Base-by-base conservation (phyloP, 2,113 vertebrate genomes). In the Neolamprologus fasciatus region DNA sequence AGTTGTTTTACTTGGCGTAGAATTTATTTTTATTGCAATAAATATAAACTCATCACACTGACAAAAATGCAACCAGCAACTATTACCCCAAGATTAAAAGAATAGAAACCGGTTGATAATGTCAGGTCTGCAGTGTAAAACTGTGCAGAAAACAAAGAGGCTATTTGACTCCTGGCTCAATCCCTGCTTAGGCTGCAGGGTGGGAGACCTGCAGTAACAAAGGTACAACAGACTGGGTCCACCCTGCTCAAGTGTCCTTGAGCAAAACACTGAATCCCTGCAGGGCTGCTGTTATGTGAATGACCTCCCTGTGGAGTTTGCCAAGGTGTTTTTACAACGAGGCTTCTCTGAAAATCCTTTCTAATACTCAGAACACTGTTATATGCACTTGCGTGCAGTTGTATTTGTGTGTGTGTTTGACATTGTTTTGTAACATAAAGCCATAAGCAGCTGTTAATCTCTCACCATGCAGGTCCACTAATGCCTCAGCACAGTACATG, bases 371-470 rank as follows among this genome's bases (percentile, higher is more conserved):
- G 50, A 21, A 57, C 19, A 47, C 14, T 31, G 33, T 28, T 78
- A 78, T 45, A 31, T 47, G 33, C 10, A 80, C 31, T 21, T 83
- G 45, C 21, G n/a, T 82, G 54, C 26, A 42, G 47, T 23, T 42
- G 26, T n/a, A 78, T 78, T 78, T 31, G 73, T 78, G 45, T n/a
- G 71, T 51, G 55, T 40, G 35, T 81, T 81, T 45, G 26, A 82
- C 47, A 80, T 92, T 89, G 83, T 71, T 87, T 82, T 76, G 84
- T 86, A 88, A 90, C 78, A 81, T 91, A 85, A 92, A 92, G 51
- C 82, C 85, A 86, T 88, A 76, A 95, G 86, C 35, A 84, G 82
- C 87, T 53, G 68, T 76, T 91, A 85, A 93, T 91, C 91, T 90
- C 63, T 84, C 88, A 87, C 12, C 57, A 19, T 37, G 68, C 82